Evolutionary conservation across 2,888 invertebrate genomes (phyloP).

Genomic region (Pristionchus entomophagus): DNA sequence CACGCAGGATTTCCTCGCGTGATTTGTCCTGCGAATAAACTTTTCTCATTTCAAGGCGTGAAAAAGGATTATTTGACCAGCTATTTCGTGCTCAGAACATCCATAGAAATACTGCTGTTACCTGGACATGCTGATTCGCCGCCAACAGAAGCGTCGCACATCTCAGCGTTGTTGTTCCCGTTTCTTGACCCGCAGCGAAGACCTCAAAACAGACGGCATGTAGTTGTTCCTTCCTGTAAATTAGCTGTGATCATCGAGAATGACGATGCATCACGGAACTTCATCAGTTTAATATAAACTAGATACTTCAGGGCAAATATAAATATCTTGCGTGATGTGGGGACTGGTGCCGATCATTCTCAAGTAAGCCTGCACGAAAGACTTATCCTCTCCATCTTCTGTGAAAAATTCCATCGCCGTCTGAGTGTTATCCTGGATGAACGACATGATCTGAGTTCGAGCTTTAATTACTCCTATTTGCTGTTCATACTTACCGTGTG

Average conservation of each 20-base stretch:
- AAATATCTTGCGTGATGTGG: background rate
- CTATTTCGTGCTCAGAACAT: background rate
- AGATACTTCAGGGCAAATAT: background rate
- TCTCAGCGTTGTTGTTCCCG: background rate
- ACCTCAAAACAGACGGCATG: background rate
- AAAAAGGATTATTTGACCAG: background rate
- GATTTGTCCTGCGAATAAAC: background rate
- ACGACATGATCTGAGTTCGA: background rate
- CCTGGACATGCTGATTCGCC: background rate
- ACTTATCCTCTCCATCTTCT: background rate
- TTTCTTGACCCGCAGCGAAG: slow-evolving; percentile 9
- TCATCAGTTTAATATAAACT: no score
- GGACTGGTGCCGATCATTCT: slow-evolving; percentile 1
- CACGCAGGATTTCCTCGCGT: slow-evolving; percentile 14
- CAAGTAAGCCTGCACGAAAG: slow-evolving; percentile 7
- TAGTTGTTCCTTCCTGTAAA: background rate
- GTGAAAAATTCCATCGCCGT: background rate
- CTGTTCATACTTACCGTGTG: background rate
- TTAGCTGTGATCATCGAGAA: background rate
- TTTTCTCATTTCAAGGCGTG: background rate
- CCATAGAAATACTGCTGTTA: background rate
- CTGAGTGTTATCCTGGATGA: background rate
- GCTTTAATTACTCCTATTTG: background rate
- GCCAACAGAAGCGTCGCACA: background rate
- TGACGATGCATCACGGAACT: background rate